Evolutionary conservation across 2,113 vertebrate species (phyloP).

Genomic region (Colaptes auratus): DNA sequence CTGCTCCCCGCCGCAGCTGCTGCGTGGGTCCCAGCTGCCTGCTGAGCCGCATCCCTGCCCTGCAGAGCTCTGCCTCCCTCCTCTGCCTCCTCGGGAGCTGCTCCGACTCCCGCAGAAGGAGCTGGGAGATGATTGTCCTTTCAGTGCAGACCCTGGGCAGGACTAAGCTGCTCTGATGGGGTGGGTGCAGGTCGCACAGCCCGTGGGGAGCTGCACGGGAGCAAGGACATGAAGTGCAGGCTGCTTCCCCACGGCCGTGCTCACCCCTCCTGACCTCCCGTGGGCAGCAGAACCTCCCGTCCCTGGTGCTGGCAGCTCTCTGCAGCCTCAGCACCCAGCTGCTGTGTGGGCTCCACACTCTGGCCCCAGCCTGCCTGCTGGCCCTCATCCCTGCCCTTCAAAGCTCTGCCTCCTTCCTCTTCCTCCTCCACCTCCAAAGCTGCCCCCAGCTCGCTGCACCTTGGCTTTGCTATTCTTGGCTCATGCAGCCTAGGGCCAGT

Average conservation of each 20-base stretch:
- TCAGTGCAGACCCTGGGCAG: accelerated
- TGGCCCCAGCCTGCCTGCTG: accelerated
- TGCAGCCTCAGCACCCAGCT: not conserved
- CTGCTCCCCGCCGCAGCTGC: accelerated
- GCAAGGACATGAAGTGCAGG: accelerated
- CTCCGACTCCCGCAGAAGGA: not conserved
- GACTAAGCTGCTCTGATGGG: accelerated
- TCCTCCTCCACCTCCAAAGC: not conserved
- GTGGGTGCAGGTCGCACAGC: not conserved
- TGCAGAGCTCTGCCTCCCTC: not conserved
- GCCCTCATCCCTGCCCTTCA: not conserved
- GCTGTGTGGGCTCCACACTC: accelerated
- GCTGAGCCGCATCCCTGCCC: accelerated
- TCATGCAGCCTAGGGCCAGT: not conserved
- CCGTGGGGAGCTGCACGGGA: not conserved
- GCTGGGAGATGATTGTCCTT: not conserved
- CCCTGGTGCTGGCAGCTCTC: not conserved
- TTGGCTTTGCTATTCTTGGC: not conserved
- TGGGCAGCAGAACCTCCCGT: not conserved
- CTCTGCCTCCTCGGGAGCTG: not conserved
- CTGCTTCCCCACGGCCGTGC: not conserved
- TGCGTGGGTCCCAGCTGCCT: not conserved
- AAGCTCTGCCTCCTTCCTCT: not conserved
- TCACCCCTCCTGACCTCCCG: not conserved
- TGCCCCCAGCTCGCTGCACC: not conserved